These are phyloP conservation scores for Hirudinaria manillensis DNA, from an alignment of 2,888 invertebrate genomes.

Conservation along the genomic window DNA sequence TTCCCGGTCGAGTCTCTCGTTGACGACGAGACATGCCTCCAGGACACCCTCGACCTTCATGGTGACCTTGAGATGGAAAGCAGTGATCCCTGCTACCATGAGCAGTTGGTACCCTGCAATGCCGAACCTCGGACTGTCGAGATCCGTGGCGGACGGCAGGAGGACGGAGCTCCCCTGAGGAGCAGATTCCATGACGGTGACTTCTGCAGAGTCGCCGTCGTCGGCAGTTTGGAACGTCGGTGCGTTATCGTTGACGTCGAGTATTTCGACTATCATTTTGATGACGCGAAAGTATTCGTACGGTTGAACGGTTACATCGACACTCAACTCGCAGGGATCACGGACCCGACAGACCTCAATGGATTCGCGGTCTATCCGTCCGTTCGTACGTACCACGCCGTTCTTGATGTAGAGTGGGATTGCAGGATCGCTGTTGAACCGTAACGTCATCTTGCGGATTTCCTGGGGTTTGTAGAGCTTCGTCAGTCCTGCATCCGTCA, in stretches of 20 bases:
- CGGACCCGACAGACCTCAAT: constrained; percentile 32
- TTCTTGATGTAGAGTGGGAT: constrained; percentile 32
- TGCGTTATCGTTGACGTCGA: constrained; percentile 3
- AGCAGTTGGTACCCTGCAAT: background rate
- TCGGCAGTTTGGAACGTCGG: background rate
- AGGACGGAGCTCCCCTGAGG: constrained; percentile 15
- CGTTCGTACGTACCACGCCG: constrained; percentile 36
- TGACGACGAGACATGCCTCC: constrained; percentile 21
- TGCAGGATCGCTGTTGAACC: constrained; percentile 17
- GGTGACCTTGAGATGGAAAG: background rate
- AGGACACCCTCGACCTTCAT: background rate
- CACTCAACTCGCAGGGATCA: constrained; percentile 33
- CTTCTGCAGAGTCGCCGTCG: background rate
- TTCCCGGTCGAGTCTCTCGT: constrained; percentile 27
- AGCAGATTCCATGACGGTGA: background rate
- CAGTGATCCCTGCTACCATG: background rate
- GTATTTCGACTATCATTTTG: constrained; percentile 34
- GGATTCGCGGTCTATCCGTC: constrained; percentile 37
- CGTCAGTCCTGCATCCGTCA: background rate
- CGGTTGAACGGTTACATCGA: constrained; percentile 37
- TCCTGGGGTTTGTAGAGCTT: constrained; percentile 9
- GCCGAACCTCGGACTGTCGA: background rate
- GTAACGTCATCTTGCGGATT: background rate
- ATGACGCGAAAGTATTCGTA: constrained; percentile 35
- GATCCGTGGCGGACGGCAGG: constrained; percentile 13